Percentiles rank a stretch among this genome's conserved stretches.
These are phyloP conservation scores for Eretmochelys imbricata DNA, from an alignment of 2,113 vertebrate species.

Conservation along the genomic window DNA sequence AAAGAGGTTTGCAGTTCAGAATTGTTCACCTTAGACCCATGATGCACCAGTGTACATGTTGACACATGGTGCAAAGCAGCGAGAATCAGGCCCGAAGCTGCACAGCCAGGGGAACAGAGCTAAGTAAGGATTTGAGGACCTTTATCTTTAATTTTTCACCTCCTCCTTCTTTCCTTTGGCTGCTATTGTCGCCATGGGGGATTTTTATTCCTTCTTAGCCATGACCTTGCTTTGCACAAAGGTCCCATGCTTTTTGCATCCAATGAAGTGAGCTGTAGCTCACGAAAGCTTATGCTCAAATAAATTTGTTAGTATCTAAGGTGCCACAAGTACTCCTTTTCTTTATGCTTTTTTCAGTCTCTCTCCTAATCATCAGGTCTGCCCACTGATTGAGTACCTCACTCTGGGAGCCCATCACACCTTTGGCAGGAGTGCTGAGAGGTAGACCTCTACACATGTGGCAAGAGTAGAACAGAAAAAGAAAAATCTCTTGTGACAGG, in stretches of 20 bases:
- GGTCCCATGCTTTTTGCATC: background rate
- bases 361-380: slow-evolving; percentile 27
- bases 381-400: background rate
- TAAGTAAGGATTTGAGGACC: background rate
- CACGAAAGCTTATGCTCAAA: too few species aligned
- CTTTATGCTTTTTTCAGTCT: slow-evolving; percentile 23
- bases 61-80: background rate
- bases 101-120: background rate
- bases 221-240: background rate
- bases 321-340: too few species aligned
- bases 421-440: background rate
- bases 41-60: background rate
- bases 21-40: slow-evolving; percentile 12
- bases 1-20: background rate
- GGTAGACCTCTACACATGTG: background rate
- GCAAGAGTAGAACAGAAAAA: background rate
- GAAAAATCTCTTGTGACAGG: background rate
- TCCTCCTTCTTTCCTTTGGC: background rate
- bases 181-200: background rate
- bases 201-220: slow-evolving; percentile 20
- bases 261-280: too few species aligned
- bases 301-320: too few species aligned
- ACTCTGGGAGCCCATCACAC: background rate
- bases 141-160: slow-evolving; percentile 47
- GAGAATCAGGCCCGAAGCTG: background rate